Evolutionary conservation across 2,888 invertebrate genomes (phyloP), one percentile per base, ranked within the genome.

Genomic region (Dioctria linearis): DNA sequence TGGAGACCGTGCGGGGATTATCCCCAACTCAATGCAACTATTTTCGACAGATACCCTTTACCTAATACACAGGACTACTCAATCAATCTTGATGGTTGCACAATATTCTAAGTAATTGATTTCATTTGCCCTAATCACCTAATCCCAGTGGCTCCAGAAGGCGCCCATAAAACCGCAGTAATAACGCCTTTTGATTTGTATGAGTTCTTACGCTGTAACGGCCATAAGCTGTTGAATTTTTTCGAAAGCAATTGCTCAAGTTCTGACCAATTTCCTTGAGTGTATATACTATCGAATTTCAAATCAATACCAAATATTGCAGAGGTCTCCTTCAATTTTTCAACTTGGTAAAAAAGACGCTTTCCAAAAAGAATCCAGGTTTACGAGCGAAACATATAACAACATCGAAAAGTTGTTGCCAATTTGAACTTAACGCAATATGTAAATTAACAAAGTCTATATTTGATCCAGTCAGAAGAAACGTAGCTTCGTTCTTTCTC

Each of bases 391-490:
- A 93, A 83, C 92, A 93, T 2, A 95, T 86, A 4, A 93, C 90
- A 65, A 93, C 88, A 85, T 94, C 93, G 84, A 94, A 94, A 40
- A 91, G 88, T 11, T 91, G 88, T 71, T 87, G 89, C 94, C 94
- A 94, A 83, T 94, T 88, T 9, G 90, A 85, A 59, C 94, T 94
- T n/a, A 94, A 86, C 1, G 92, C 91, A 84, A 91, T 90, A 0
- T 92, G 92, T 49, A 92, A 90, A 66, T 91, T 89, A 0, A 93
- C 94, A 88, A 93, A 94, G 86, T 95, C 94, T 4, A 91, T 90
- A 86, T 93, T 91, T 0, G 95, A 94, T 2, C 94, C 94, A 2
- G 95, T 95, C 25, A 95, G 89, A 5, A 95, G 88, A 86, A 93
- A 95, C 3, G 93, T 88, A 71, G 90, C 88, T 84, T 92, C 93